Percentiles rank a stretch among this genome's conserved stretches.
These are phyloP conservation scores for Callopanchax toddi DNA, from an alignment of 2,113 vertebrate species.

Conservation along the genomic window DNA sequence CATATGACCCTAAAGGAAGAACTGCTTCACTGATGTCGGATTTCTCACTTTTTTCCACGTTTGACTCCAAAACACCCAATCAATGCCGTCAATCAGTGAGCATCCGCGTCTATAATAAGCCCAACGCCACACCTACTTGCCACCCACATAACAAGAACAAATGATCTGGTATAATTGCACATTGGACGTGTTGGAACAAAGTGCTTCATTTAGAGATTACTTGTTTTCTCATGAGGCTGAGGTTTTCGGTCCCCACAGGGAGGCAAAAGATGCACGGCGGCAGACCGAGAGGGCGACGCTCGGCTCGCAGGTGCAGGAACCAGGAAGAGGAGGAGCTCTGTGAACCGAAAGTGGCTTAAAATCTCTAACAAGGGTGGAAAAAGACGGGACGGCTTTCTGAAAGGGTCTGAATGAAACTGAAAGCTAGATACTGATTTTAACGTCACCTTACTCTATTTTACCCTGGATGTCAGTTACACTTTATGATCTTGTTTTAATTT, in stretches of 20 bases:
- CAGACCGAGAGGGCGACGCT: slow-evolving; percentile 9
- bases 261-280: slow-evolving; percentile 10
- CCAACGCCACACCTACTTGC: slow-evolving; percentile 62
- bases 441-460: too few relatives aligned
- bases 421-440: too few relatives aligned
- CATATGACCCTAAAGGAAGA: too few relatives aligned
- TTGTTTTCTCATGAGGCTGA: slow-evolving; percentile 49
- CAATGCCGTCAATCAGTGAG: slow-evolving; percentile 47
- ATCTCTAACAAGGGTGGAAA: background rate
- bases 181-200: slow-evolving; percentile 67
- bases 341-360: slow-evolving; percentile 15
- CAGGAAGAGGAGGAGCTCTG: background rate
- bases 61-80: slow-evolving; percentile 54
- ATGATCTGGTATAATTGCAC: slow-evolving; percentile 71
- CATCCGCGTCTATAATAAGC: slow-evolving; percentile 73
- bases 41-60: too few relatives aligned
- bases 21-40: too few relatives aligned
- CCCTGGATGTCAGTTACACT: too few relatives aligned
- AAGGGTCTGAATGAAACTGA: too few relatives aligned
- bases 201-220: slow-evolving; percentile 32
- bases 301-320: slow-evolving; percentile 23
- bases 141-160: slow-evolving; percentile 71
- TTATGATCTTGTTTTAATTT: too few relatives aligned
- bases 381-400: too few relatives aligned
- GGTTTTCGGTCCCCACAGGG: slow-evolving; percentile 34